Percentiles rank a stretch among this genome's conserved stretches.
phyloP scores from a whole-genome alignment of 2,113 vertebrate genomes.

The Amblyopsis rosae region DNA sequence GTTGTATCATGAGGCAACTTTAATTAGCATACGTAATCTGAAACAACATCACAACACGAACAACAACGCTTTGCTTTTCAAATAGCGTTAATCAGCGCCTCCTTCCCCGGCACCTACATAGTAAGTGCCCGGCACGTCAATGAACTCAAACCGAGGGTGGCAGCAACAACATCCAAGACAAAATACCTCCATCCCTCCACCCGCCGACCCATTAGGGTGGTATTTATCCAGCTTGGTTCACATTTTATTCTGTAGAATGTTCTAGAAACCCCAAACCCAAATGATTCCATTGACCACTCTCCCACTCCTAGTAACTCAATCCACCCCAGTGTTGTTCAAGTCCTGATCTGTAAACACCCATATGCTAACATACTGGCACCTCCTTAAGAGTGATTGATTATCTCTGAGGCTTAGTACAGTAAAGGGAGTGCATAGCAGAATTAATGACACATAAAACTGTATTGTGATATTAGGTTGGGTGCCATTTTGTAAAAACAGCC shows the following conservation, averaged over 20 bases:
- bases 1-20: conserved; percentile 31
- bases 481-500: conserved; percentile 65
- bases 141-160: conserved; percentile 56
- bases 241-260: conserved; percentile 62
- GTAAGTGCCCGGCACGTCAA: conserved; percentile 38
- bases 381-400: conserved; percentile 70
- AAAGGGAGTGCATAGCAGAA: conserved; percentile 43
- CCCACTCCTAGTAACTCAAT: conserved; percentile 59
- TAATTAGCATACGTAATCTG: conserved; percentile 25
- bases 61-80: too few relatives aligned
- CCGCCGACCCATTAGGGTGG: conserved; percentile 53
- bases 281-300: conserved; percentile 54
- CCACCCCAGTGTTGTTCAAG: conserved; percentile 59
- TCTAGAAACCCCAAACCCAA: conserved; percentile 60
- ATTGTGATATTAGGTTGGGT: conserved; percentile 64
- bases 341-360: conserved; percentile 34
- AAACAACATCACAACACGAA: not conserved
- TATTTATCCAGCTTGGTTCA: conserved; percentile 70
- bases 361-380: conserved; percentile 71
- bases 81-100: not conserved
- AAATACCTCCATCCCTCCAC: conserved; percentile 54
- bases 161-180: conserved; percentile 63
- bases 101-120: conserved; percentile 10
- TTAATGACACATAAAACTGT: conserved; percentile 69
- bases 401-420: conserved; percentile 35